A percentile compares a stretch with the other conserved stretches of the same genome.
Evolutionary conservation across 2,797 vertebrate genomes (phyloP).

Genomic region (Luscinia luscinia): DNA sequence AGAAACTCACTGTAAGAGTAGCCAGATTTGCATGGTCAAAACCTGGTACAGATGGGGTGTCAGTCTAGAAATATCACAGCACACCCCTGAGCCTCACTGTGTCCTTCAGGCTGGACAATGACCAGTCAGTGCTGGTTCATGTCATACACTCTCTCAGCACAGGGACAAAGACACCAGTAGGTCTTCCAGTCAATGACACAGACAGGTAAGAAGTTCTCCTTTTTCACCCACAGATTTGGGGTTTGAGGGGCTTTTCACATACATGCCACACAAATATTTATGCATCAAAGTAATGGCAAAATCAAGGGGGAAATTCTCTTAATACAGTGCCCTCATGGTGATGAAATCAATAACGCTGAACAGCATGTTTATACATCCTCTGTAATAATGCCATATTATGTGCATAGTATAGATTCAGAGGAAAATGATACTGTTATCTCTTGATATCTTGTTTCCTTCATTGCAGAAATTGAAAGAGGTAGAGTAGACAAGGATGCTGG

Average conservation of each 20-base stretch:
- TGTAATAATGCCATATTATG: neutral
- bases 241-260: neutral
- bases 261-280: neutral
- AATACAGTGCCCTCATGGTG: neutral
- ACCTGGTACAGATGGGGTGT: neutral
- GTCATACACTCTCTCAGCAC: neutral
- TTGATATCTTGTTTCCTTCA: neutral
- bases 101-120: neutral
- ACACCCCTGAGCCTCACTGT: neutral
- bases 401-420: neutral
- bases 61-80: neutral
- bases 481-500: neutral
- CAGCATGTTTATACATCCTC: accelerated
- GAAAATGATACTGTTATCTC: neutral
- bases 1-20: neutral
- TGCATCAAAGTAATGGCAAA: neutral
- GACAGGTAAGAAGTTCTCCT: neutral
- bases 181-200: neutral
- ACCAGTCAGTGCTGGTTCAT: neutral
- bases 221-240: neutral
- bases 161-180: neutral
- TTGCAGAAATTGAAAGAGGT: neutral
- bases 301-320: neutral
- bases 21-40: neutral
- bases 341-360: neutral